These are phyloP conservation scores for Rhagonycha lutea DNA, from an alignment of 2,888 invertebrate species.

Conservation along the genomic window DNA sequence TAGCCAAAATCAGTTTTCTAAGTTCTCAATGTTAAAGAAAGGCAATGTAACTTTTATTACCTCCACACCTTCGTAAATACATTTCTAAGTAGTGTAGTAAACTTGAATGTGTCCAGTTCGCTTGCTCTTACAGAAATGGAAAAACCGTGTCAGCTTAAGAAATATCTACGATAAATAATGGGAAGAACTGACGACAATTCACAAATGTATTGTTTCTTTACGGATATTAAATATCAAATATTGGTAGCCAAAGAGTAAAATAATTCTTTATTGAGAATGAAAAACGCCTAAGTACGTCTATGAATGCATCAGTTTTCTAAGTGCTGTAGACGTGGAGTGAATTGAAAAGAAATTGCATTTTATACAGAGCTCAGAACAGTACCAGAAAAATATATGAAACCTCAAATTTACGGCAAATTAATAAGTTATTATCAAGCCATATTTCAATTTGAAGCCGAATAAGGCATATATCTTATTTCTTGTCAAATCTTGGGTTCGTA, in stretches of 20 bases:
- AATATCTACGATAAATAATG: conserved; percentile 35
- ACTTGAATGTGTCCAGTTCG: conserved; percentile 25
- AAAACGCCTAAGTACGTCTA: conserved; percentile 33
- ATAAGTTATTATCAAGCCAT: no score
- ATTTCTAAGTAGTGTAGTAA: conserved; percentile 19
- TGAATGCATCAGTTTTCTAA: conserved; percentile 34
- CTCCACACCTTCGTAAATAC: conserved; percentile 16
- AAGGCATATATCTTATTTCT: no score
- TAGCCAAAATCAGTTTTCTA: background rate
- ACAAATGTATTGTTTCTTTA: conserved; percentile 34
- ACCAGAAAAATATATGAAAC: no score
- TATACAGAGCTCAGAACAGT: no score
- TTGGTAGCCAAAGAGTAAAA: conserved; percentile 26
- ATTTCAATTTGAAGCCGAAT: no score
- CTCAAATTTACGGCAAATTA: no score
- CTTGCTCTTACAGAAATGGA: conserved; percentile 33
- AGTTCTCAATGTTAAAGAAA: background rate
- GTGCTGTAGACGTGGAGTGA: conserved; percentile 34
- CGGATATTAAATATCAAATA: conserved; percentile 38
- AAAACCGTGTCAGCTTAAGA: conserved; percentile 40
- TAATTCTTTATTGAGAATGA: conserved; percentile 24
- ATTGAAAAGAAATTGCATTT: conserved; percentile 31
- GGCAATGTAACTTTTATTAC: conserved; percentile 11
- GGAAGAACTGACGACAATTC: conserved; percentile 28
- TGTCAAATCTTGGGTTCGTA: no score